phyloP scores from a whole-genome alignment of 2,797 vertebrate genomes.

The Malacoraja senta region DNA sequence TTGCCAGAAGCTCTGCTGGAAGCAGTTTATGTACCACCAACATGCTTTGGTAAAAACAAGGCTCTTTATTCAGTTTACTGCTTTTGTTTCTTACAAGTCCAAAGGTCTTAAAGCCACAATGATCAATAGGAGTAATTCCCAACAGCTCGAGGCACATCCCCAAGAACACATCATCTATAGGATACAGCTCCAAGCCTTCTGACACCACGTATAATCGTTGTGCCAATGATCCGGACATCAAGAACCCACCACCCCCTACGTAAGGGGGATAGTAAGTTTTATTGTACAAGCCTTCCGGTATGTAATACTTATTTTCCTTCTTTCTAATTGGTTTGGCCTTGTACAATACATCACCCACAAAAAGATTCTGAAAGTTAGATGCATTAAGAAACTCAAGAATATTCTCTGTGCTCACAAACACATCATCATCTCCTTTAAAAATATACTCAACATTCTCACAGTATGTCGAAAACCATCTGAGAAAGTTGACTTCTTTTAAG shows the following conservation, averaged over 20 bases:
- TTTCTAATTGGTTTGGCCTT: slow-evolving; percentile 80
- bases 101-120: slow-evolving; percentile 88
- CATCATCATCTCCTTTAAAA: slow-evolving; percentile 91
- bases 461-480: slow-evolving; percentile 89
- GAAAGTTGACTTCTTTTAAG: slow-evolving; percentile 90
- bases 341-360: slow-evolving; percentile 79
- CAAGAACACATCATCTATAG: slow-evolving; percentile 89
- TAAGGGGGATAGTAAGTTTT: slow-evolving; percentile 82
- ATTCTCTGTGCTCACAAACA: slow-evolving; percentile 81
- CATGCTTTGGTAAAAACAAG: slow-evolving; percentile 84
- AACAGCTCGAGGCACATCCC: slow-evolving; percentile 91
- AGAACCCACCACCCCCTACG: slow-evolving; percentile 83
- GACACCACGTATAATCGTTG: slow-evolving; percentile 67
- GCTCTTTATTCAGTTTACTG: slow-evolving; percentile 87
- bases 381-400: slow-evolving; percentile 78
- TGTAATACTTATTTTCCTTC: slow-evolving; percentile 90
- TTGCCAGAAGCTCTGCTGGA: slow-evolving; percentile 70
- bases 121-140: slow-evolving; percentile 68
- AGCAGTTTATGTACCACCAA: slow-evolving; percentile 93
- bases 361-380: slow-evolving; percentile 59
- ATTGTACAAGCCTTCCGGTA: slow-evolving; percentile 71
- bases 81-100: slow-evolving; percentile 81
- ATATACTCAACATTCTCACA: slow-evolving; percentile 69
- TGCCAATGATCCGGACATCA: slow-evolving; percentile 75
- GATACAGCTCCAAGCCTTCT: slow-evolving; percentile 76